phyloP scores from a whole-genome alignment of 1,140 invertebrate species.

The Drosophila cardini region DNA sequence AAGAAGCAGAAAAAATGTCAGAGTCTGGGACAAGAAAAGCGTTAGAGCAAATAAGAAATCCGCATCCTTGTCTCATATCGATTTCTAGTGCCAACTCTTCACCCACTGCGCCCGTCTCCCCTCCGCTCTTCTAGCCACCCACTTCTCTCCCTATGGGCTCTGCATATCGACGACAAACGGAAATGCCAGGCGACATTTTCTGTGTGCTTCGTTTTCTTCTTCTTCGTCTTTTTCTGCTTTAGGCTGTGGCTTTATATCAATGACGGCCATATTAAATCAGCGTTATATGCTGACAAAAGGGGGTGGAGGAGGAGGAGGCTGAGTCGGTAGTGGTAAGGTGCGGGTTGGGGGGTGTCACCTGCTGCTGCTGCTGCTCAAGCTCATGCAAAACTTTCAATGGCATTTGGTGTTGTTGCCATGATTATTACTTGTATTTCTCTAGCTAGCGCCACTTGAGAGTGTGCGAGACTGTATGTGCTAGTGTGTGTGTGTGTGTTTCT shows the following conservation, averaged over 20 bases:
- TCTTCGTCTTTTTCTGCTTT: conserved; percentile 4
- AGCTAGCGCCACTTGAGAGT: conserved; percentile 57
- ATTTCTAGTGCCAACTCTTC: conserved; percentile 49
- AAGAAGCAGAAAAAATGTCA: conserved; percentile 7
- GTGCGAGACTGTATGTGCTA: conserved; percentile 1
- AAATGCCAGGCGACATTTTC: conserved; percentile 44
- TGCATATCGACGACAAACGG: conserved; percentile 20
- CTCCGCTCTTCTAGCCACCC: background rate
- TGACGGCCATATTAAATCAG: conserved; percentile 65
- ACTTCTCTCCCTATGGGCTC: background rate
- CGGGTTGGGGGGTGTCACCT: background rate
- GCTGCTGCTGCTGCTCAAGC: conserved; percentile 15
- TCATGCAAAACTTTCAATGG: conserved; percentile 75
- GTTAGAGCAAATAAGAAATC: conserved; percentile 13
- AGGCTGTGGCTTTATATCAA: conserved; percentile 42
- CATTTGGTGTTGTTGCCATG: conserved; percentile 43
- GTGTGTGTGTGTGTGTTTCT: conserved; percentile 14
- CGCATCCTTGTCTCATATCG: conserved; percentile 56
- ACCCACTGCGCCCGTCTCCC: too few species aligned
- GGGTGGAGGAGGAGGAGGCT: background rate
- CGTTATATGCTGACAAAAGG: conserved; percentile 16
- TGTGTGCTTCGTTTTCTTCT: conserved; percentile 11
- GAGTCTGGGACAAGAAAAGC: background rate
- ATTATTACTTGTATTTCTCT: conserved; percentile 47
- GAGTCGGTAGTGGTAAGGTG: background rate